Percentiles rank a stretch among this genome's conserved stretches.
phyloP scores from a whole-genome alignment of 2,888 invertebrate species.

The Alloplasta piceator region DNA sequence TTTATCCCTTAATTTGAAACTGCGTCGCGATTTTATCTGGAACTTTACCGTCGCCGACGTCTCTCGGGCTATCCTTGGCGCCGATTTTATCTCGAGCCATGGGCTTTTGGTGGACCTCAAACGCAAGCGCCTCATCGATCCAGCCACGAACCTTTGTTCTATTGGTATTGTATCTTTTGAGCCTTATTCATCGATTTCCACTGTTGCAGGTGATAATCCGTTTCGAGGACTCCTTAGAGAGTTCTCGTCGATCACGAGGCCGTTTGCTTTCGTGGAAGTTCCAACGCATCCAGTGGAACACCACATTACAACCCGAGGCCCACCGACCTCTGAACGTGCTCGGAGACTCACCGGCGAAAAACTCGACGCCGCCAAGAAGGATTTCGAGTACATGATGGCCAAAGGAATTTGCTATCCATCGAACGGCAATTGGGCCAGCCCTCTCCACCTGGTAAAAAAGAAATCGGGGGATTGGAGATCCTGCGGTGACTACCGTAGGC shows the following conservation, averaged over 20 bases:
- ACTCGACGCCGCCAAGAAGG: constrained; percentile 64
- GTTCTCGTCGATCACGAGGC: not conserved
- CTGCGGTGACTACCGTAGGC: too few relatives aligned
- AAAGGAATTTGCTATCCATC: constrained; percentile 71
- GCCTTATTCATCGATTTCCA: not conserved
- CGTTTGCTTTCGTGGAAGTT: not conserved
- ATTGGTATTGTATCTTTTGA: not conserved
- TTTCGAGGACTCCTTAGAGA: not conserved
- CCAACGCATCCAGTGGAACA: constrained; percentile 23
- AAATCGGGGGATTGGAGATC: too few relatives aligned
- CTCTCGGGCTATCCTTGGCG: constrained; percentile 10
- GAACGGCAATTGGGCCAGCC: constrained; percentile 70
- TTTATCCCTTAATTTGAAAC: not conserved
- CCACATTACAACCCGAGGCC: constrained; percentile 58
- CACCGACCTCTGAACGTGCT: constrained; percentile 58
- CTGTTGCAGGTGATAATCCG: not conserved
- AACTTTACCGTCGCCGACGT: too few relatives aligned
- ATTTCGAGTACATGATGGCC: constrained; percentile 68
- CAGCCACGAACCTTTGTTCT: not conserved
- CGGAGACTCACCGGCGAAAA: constrained; percentile 68
- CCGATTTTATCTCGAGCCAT: constrained; percentile 14
- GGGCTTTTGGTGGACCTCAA: constrained; percentile 25
- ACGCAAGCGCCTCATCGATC: not conserved
- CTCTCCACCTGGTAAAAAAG: constrained; percentile 73
- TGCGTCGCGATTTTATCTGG: constrained; percentile 5